A percentile compares a stretch with the other conserved stretches of the same genome.
phyloP scores from a whole-genome alignment of 2,797 vertebrate genomes.

The Scyliorhinus canicula region DNA sequence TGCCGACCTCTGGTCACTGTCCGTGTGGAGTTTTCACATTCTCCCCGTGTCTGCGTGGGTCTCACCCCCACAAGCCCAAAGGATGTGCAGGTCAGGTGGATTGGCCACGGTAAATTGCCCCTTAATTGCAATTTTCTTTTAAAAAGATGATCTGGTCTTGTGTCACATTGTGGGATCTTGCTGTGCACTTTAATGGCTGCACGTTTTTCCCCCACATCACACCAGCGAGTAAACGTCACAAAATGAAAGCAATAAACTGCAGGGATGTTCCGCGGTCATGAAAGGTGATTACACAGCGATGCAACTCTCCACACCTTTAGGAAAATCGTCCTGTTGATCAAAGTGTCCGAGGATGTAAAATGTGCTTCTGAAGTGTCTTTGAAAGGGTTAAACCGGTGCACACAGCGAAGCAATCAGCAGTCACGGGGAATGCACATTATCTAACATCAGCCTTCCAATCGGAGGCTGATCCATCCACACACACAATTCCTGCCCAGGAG shows the following conservation, averaged over 20 bases:
- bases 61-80: no score
- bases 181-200: background rate
- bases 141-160: background rate
- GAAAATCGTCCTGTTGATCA: background rate
- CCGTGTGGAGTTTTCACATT: no score
- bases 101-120: no score
- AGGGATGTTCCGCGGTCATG: background rate
- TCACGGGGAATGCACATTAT: background rate
- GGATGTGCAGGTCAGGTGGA: no score
- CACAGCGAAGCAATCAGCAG: background rate
- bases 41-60: no score
- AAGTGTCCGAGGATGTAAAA: background rate
- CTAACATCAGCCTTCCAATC: background rate
- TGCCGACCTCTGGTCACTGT: no score
- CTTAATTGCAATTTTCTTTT: no score
- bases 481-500: background rate
- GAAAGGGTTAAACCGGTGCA: background rate
- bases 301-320: background rate
- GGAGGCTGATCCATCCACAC: background rate
- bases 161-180: background rate
- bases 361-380: background rate
- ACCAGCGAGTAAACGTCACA: background rate
- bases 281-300: background rate
- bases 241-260: background rate
- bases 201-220: background rate